A percentile compares a stretch with the other conserved stretches of the same genome.
Evolutionary conservation across 2,797 vertebrate genomes (phyloP).

Genomic region (Leptodactylus fallax): DNA sequence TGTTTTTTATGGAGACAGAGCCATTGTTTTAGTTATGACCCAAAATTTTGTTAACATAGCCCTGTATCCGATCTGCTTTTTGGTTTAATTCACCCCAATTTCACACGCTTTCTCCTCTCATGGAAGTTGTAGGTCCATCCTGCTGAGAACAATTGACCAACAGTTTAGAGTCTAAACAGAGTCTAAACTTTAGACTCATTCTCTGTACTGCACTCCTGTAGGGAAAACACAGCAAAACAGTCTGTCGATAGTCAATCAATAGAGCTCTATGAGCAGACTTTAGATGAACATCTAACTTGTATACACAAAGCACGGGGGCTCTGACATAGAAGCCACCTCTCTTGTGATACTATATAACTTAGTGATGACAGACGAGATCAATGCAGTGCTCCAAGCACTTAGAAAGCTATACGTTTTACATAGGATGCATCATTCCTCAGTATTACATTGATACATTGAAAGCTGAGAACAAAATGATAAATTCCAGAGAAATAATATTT

Average conservation of each 20-base stretch:
- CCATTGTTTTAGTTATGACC: no score
- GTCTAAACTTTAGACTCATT: no score
- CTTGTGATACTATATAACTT: not conserved
- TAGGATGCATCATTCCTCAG: not conserved
- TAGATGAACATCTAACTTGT: not conserved
- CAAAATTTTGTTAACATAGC: no score
- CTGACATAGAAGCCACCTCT: not conserved
- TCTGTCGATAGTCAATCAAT: constrained; percentile 15
- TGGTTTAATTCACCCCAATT: not conserved
- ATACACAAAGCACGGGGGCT: not conserved
- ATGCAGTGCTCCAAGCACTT: not conserved
- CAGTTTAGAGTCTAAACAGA: no score
- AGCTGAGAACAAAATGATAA: no score
- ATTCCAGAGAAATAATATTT: no score
- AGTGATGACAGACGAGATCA: not conserved
- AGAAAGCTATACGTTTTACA: not conserved
- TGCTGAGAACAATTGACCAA: constrained; percentile 16
- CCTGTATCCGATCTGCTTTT: not conserved
- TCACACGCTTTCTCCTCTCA: not conserved
- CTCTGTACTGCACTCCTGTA: not conserved
- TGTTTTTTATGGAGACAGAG: no score
- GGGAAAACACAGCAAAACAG: constrained; percentile 18
- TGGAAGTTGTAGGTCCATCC: not conserved
- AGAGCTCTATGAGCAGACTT: not conserved
- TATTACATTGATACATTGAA: not conserved